These are phyloP conservation scores for Atlantisia rogersi DNA, from an alignment of 2,113 vertebrate genomes.

Conservation along the genomic window DNA sequence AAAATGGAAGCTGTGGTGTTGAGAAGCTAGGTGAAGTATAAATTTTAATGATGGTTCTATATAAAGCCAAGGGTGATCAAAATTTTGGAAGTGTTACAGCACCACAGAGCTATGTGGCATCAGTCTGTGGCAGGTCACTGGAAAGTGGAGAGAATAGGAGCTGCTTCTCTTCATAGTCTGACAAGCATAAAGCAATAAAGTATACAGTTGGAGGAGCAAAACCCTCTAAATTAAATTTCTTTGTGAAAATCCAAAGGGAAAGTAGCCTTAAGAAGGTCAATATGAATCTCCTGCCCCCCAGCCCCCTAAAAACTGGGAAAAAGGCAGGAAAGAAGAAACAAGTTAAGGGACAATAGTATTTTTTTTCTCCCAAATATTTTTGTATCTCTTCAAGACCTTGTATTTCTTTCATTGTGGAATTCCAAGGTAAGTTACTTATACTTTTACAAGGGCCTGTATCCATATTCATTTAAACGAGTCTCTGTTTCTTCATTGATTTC, in stretches of 20 bases:
- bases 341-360: background rate
- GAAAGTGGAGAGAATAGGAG: background rate
- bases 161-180: background rate
- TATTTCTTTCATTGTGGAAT: background rate
- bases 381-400: background rate
- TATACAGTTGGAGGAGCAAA: background rate
- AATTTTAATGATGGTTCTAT: fast-evolving
- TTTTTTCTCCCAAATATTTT: background rate
- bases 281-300: background rate
- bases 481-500: background rate
- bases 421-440: background rate
- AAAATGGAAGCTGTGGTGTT: background rate
- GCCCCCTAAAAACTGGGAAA: background rate
- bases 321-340: background rate
- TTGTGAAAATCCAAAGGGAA: background rate
- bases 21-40: background rate
- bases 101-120: background rate
- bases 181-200: background rate
- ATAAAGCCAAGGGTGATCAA: background rate
- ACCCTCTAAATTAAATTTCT: background rate
- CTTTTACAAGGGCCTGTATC: background rate
- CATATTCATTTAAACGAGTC: background rate
- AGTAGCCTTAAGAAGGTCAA: background rate
- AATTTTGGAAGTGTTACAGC: background rate
- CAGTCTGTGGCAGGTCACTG: background rate